Evolutionary conservation across 2,113 vertebrate species (phyloP), one percentile per base, ranked within the genome.

Genomic region (Peucedramus taeniatus): DNA sequence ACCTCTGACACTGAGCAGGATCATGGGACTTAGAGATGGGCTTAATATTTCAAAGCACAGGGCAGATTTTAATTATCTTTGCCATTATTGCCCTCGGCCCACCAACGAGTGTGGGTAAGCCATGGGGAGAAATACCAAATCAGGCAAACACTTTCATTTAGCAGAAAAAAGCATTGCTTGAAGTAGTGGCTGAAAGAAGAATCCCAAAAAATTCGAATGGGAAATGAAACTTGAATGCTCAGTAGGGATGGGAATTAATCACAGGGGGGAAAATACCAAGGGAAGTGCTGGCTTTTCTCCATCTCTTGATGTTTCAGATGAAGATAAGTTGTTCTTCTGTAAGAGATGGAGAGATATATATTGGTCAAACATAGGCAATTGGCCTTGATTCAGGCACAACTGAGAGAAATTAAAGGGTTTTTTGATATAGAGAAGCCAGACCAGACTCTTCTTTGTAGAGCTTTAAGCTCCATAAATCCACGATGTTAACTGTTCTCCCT

Each of bases 231-330:
- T 89, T 94, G 94, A 95, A 96, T 87, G 87, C 89, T 96, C 81
- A 50, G 15, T 95, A 94, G 94, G 91, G 74, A 87, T 65, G 66
- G 57, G 89, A 94, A 95, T 96, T 97, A 96, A 95, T 95, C 94
- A 95, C 87, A 93, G 69, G 69, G 81, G 93, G 93, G 8, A 89
- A 95, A 95, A 94, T 95, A 96, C 89, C 93, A 91, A 69, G 93
- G 93, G 89, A 95, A 85, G 65, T 71, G 31, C 87, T 97, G 96
- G 95, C 94, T 96, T 96, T 89, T 87, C 45, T 94, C 95, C 96
- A 96, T 89, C 91, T 96, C 94, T 96, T 97, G 95, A 96, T 96
- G 91, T 96, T 89, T 96, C 57, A 96, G 91, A 94, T 95, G 94
- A 96, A 97, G 94, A 96, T 94, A 96, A 97, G 87, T 96, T 95